phyloP scores from a whole-genome alignment of 2,797 vertebrate genomes.

The Anguilla megastoma region DNA sequence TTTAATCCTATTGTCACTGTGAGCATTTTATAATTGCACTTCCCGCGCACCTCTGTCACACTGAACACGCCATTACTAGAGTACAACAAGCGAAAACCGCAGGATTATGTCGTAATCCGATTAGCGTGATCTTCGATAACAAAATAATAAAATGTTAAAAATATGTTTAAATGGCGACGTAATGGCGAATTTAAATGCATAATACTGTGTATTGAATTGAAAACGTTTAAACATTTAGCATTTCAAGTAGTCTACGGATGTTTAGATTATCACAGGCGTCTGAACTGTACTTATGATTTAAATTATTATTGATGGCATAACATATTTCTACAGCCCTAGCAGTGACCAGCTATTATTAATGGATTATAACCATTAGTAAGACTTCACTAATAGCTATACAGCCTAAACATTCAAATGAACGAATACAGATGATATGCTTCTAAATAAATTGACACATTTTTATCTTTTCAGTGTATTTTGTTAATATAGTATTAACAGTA shows the following conservation, averaged over 20 bases:
- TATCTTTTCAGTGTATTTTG: not conserved
- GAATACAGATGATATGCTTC: not conserved
- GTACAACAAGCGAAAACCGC: slow-evolving; percentile 42
- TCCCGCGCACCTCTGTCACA: slow-evolving; percentile 78
- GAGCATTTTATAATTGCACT: slow-evolving; percentile 83
- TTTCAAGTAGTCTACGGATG: not conserved
- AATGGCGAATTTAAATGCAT: not conserved
- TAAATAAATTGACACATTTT: not conserved
- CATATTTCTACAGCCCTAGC: not conserved
- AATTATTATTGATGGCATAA: not conserved
- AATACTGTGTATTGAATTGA: not conserved
- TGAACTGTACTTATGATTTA: not conserved
- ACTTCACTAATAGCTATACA: not conserved
- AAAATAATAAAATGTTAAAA: not conserved
- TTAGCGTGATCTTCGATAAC: slow-evolving; percentile 55
- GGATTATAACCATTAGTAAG: not conserved
- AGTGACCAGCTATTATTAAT: not conserved
- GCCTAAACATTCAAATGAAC: slow-evolving; percentile 22
- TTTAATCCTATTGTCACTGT: slow-evolving; percentile 86
- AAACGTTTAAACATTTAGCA: not conserved
- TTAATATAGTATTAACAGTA: not conserved
- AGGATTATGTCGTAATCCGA: slow-evolving; percentile 63
- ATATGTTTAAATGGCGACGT: not conserved
- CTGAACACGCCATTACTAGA: slow-evolving; percentile 69
- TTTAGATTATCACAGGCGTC: not conserved